Conservation (phyloP, 2,113 vertebrate species). For the Sorex araneus region DNA sequence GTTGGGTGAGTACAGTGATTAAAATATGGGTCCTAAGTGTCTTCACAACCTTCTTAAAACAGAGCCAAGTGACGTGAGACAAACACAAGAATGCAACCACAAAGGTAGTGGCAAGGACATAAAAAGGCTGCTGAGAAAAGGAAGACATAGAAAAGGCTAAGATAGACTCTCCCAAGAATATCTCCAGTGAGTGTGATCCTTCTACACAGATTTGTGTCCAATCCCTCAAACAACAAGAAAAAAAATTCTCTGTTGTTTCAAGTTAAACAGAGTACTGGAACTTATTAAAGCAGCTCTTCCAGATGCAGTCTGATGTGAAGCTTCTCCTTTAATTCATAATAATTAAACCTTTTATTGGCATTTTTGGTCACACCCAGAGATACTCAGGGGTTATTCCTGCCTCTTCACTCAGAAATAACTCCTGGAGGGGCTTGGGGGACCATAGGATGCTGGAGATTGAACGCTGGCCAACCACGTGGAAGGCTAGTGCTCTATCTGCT, state of each 20-base stretch:
- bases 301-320: not conserved
- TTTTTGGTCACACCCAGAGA: too few relatives aligned
- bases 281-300: not conserved
- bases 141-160: not conserved
- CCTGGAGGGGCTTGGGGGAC: too few relatives aligned
- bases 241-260: not conserved
- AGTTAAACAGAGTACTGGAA: not conserved
- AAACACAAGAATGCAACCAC: not conserved
- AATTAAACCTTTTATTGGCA: not conserved
- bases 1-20: not conserved
- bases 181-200: accelerated
- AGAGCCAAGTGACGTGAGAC: not conserved
- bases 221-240: not conserved
- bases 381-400: too few relatives aligned
- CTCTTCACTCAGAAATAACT: too few relatives aligned
- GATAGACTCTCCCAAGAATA: accelerated
- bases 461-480: too few relatives aligned
- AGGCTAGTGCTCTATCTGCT: too few relatives aligned
- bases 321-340: not conserved
- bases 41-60: too few relatives aligned
- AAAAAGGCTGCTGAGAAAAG: not conserved
- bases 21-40: not conserved
- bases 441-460: too few relatives aligned
- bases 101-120: accelerated
- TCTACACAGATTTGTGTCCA: not conserved